Evolutionary conservation across 2,113 vertebrate genomes (phyloP).

Genomic region (Lipotes vexillifer): DNA sequence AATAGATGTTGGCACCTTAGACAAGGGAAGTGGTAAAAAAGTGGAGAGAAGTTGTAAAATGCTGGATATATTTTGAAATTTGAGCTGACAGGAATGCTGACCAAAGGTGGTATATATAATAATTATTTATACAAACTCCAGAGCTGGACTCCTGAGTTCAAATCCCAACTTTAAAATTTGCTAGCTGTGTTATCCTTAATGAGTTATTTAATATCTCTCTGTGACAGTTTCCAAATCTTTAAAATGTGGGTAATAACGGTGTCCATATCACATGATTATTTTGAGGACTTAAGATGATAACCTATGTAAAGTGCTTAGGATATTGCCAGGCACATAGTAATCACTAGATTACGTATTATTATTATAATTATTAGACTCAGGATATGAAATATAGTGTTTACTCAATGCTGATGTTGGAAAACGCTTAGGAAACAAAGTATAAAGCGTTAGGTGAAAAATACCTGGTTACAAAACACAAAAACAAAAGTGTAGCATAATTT

Average conservation of each 20-base stretch:
- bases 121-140: background rate
- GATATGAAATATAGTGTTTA: background rate
- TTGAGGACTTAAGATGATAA: background rate
- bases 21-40: background rate
- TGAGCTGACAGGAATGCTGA: background rate
- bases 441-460: background rate
- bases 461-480: background rate
- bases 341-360: background rate
- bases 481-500: background rate
- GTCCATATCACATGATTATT: background rate
- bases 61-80: background rate
- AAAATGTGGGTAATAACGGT: background rate
- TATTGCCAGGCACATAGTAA: background rate
- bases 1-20: background rate
- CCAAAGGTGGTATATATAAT: background rate
- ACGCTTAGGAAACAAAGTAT: background rate
- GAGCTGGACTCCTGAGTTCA: background rate
- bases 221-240: background rate
- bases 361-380: background rate
- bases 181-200: background rate
- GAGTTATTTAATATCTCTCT: background rate
- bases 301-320: background rate
- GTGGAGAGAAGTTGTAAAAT: background rate
- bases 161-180: background rate
- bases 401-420: background rate